phyloP scores from a whole-genome alignment of 2,797 vertebrate genomes.

The Delichon dasypus region DNA sequence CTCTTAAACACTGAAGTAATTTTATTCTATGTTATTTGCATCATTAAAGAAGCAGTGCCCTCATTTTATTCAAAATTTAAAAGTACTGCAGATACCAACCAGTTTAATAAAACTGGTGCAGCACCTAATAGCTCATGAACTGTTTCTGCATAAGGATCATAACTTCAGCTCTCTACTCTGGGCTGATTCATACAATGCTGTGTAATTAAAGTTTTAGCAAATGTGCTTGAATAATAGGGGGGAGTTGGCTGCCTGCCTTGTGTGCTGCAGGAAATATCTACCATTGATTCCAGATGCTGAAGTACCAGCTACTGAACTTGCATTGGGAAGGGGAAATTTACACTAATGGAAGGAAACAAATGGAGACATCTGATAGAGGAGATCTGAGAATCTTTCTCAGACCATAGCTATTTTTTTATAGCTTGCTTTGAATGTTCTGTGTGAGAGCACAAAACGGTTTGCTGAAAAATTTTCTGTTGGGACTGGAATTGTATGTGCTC shows the following conservation, averaged over 20 bases:
- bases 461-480: neutral
- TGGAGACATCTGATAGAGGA: slow-evolving; percentile 62
- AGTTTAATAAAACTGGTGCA: neutral
- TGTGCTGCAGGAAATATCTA: slow-evolving; percentile 61
- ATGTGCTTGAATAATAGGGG: slow-evolving; percentile 36
- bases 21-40: neutral
- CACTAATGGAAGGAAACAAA: slow-evolving; percentile 67
- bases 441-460: neutral
- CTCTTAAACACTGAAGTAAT: neutral
- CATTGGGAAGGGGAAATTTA: slow-evolving; percentile 64
- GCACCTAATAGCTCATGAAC: neutral
- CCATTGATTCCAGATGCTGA: slow-evolving; percentile 59
- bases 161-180: neutral
- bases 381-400: slow-evolving; percentile 36
- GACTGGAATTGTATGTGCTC: neutral
- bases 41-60: neutral
- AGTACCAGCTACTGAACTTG: slow-evolving; percentile 57
- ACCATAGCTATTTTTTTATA: neutral
- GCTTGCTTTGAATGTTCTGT: neutral
- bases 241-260: slow-evolving; percentile 68
- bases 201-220: slow-evolving; percentile 34
- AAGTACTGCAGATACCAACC: neutral
- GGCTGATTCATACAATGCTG: neutral
- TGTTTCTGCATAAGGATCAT: neutral
- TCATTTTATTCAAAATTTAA: neutral